Base-by-base conservation (phyloP, 2,113 vertebrate genomes). In the Tragulus kanchil region DNA sequence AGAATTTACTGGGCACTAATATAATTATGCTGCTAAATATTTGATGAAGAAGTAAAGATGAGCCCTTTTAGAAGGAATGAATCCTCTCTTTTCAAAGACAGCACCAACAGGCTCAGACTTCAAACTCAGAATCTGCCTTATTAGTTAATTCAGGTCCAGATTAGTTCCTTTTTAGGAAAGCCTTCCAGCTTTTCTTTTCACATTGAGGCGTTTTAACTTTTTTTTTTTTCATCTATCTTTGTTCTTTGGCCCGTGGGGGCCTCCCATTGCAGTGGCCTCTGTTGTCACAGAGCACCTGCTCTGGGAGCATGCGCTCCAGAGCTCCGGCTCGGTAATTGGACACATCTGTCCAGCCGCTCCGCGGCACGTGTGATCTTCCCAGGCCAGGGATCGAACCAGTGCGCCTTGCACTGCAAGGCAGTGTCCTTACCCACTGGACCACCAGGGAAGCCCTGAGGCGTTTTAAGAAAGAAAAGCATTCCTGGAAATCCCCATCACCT, bases 401-500 rank as follows among this genome's bases (percentile, higher is more conserved):
- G 36, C 36, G 36, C 36, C 36, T 36, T 36, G 36, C 36, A 36
- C 36, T 36, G 36, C 36, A 36, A 36, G 36, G 36, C 36, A 2
- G 36, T 36, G 36, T 36, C 36, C 36, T 36, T 36, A 36, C 36
- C 36, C 36, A 36, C 36, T 36, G 36, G 36, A 36, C 36, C 36
- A 36, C 36, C 36, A 36, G 36, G 36, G 36, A 36, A 36, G 36
- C 36, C 36, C 36, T n/a, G 84, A 69, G 0, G 11, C 15, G 31
- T 45, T 85, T 82, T 81, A 64, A 81, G 61, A 69, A 75, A 79
- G 45, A 65, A 54, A 85, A 85, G 16, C 56, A 5, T 64, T 64
- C 42, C 13, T 89, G 89, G 92, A 96, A 98, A 96, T 28, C 52
- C 95, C 97, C 89, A 0, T 7, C 16, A 1, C 0, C 28, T 65